phyloP scores from a whole-genome alignment of 2,888 invertebrate genomes.

The Drosophila lutescens region DNA sequence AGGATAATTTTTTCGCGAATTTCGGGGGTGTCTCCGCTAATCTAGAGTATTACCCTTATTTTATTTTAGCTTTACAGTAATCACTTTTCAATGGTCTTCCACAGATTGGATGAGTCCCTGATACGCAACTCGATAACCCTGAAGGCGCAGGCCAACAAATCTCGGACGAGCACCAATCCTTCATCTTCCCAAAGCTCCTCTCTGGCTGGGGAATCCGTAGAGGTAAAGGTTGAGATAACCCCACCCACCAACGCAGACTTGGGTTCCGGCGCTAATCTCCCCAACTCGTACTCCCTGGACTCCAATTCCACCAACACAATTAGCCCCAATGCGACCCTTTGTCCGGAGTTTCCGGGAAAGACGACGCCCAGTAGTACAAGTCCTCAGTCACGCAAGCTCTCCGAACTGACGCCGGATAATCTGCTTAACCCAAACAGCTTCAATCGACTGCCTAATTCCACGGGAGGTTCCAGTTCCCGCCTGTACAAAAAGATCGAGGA shows the following conservation, averaged over 20 bases:
- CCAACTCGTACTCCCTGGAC: conserved; percentile 84
- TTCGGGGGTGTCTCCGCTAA: no score
- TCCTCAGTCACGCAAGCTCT: conserved; percentile 82
- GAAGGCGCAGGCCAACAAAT: conserved; percentile 82
- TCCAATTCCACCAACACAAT: conserved; percentile 83
- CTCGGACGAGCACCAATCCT: conserved; percentile 83
- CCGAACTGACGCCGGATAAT: conserved; percentile 83
- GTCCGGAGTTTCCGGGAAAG: conserved; percentile 79
- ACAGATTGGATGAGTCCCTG: conserved; percentile 88
- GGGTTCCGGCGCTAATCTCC: conserved; percentile 73
- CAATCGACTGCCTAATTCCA: conserved; percentile 81
- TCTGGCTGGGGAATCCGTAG: conserved; percentile 83
- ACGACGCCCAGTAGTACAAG: conserved; percentile 80
- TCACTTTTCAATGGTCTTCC: background rate
- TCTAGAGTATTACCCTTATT: no score
- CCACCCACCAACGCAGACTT: conserved; percentile 82
- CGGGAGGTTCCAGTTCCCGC: conserved; percentile 83
- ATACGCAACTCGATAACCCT: conserved; percentile 85
- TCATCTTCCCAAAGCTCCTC: conserved; percentile 84
- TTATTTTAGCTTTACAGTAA: background rate
- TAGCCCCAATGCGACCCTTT: conserved; percentile 81
- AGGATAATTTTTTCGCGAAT: no score
- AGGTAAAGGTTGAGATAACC: conserved; percentile 84
- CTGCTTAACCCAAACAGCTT: conserved; percentile 83
- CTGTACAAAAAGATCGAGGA: conserved; percentile 84